A percentile compares a stretch with the other conserved stretches of the same genome.
Evolutionary conservation across 2,797 vertebrate species (phyloP).

Genomic region (Etheostoma perlongum): DNA sequence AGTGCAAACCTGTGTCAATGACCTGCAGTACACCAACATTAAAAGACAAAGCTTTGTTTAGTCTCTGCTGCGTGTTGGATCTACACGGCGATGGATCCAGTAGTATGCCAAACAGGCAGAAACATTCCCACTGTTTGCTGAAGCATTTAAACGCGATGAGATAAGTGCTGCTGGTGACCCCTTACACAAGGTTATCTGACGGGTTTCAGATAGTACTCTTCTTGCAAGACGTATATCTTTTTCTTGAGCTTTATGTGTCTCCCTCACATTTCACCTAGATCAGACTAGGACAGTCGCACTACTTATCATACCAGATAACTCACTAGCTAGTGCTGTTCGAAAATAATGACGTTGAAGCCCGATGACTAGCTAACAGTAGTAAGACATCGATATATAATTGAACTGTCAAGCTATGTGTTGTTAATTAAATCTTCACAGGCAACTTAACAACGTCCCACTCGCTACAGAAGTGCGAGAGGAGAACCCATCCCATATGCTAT

Average conservation of each 20-base stretch:
- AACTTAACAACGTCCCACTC: slow-evolving; percentile 13
- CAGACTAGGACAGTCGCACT: neutral
- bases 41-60: slow-evolving; percentile 36
- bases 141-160: slow-evolving; percentile 21
- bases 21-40: slow-evolving; percentile 36
- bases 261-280: neutral
- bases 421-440: neutral
- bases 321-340: neutral
- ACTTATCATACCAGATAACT: neutral
- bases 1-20: slow-evolving; percentile 47
- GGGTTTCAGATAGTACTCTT: neutral
- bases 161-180: neutral
- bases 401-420: neutral
- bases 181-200: neutral
- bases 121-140: slow-evolving; percentile 54
- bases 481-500: slow-evolving; percentile 25
- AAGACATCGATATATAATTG: neutral
- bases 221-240: neutral
- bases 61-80: slow-evolving; percentile 37
- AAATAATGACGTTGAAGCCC: no score
- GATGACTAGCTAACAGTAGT: neutral
- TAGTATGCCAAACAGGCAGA: slow-evolving; percentile 52
- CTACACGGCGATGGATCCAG: slow-evolving; percentile 28
- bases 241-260: neutral
- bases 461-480: neutral